Base-by-base conservation (phyloP, 2,888 invertebrate species). In the Iphiclides podalirius region DNA sequence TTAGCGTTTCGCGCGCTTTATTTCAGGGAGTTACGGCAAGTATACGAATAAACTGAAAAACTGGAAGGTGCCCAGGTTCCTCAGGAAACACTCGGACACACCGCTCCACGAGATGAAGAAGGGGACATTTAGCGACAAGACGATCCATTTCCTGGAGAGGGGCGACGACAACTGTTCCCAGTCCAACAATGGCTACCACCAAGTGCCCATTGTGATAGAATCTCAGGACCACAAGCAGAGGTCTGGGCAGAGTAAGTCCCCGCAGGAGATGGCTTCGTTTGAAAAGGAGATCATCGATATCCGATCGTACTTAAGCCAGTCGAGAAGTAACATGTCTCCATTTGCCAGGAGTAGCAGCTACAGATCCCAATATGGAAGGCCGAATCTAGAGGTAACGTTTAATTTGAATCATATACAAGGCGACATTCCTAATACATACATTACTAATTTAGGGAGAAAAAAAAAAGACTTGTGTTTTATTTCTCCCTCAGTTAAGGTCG, bases 271-370 rank as follows among this genome's bases (percentile, higher is more conserved):
- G 59, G 89, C 90, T 13, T 87, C 90, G 52, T 91, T 90, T 55
- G 91, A 92, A 54, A 85, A 78, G 54, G 93, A 94, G 65, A 90
- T 92, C 16, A 92, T 94, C 52, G 94, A 94, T 63, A 92, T 94
- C 34, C 90, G 93, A 58, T 93, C 93, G 8, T 94, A 94, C 63
- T 90, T 94, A 55, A 93, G 93, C 60, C 94, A 94, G 67, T 94
- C 94, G 1, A 81, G 94, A 54, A 93, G 93, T 69, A 94, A 94
- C 64, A 92, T 94, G 70, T 90, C 92, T 8, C 92, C 92, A 1
- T 94, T 94, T 60, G 92, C 92, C 2, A 86, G 94, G 61, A 92
- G 92, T 46, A 93, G 93, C 65, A 93, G 93, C 74, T 93, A 93
- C 70, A 86, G 93, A 47, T 93, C 93, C 4, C 93, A 93, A 63